Conservation (phyloP, 2,113 vertebrate genomes). For the Dromas ardeola region DNA sequence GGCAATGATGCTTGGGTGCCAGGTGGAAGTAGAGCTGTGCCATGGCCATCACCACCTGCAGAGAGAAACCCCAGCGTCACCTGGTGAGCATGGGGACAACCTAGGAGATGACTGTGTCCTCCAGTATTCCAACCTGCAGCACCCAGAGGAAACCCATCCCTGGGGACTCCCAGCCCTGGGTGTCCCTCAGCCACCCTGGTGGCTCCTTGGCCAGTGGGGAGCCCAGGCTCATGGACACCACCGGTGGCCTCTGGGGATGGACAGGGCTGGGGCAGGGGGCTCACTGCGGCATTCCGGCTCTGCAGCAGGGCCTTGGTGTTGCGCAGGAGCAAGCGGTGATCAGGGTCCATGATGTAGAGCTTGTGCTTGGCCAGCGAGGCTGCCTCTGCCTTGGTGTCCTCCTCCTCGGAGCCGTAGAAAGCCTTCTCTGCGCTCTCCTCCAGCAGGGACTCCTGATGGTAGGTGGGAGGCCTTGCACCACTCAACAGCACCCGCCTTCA, state of each 20-base stretch:
- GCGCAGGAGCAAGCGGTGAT: constrained; percentile 93
- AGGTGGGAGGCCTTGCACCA: neutral
- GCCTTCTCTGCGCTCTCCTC: constrained; percentile 91
- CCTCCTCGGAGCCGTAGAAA: constrained; percentile 92
- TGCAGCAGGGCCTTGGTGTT: constrained; percentile 98
- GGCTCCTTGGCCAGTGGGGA: accelerated
- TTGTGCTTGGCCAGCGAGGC: constrained; percentile 83
- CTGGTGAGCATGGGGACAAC: neutral
- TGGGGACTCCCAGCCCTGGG: neutral
- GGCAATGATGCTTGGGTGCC: constrained; percentile 52
- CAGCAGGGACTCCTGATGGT: constrained; percentile 87
- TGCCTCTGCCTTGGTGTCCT: constrained; percentile 78
- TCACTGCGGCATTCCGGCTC: constrained; percentile 94
- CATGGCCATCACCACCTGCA: constrained; percentile 97
- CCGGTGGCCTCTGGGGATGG: accelerated
- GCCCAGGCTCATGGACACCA: neutral
- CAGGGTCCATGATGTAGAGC: constrained; percentile 96
- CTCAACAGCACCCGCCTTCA: neutral
- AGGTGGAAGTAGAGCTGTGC: constrained; percentile 98
- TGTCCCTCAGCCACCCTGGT: neutral
- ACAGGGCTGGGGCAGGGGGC: neutral
- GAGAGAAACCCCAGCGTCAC: neutral
- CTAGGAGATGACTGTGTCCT: neutral
- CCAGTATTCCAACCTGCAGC: neutral
- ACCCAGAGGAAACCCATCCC: neutral